Base-by-base conservation (phyloP, 2,888 invertebrate species). In the Yponomeuta plumbellus region DNA sequence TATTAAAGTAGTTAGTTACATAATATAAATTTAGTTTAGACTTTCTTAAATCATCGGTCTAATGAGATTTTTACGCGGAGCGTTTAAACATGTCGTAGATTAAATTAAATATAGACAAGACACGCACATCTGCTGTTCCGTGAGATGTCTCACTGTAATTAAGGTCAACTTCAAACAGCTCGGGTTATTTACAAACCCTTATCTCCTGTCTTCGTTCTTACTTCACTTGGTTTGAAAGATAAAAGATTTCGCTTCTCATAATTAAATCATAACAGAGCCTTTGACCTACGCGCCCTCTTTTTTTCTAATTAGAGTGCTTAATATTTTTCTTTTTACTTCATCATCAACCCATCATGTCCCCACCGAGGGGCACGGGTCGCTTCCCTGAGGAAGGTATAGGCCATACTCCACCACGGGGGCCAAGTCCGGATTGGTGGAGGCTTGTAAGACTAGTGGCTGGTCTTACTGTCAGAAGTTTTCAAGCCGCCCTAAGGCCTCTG, bases 71-170 rank as follows among this genome's bases (percentile, higher is more conserved):
- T 34, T 34, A 34, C 8, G 34, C 34, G 8, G 10, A 34, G 34
- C 34, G 34, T 34, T 34, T 34, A 34, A 34, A 34, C 5, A 52
- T 8, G 11, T 39, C 6, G 17, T 52, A 17, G 17, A 11, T 39
- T 52, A 52, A 52, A 52, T 59, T 39, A 62, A 34, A 62, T n/a
- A 62, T 62, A 62, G 34, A 23, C 11, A 23, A 10, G 26, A 62
- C 26, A 20, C 17, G 26, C 39, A 68, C 72, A 75, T 71, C 67
- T 74, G 70, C 61, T 69, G 70, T 72, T 76, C 70, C 68, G 75
- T 73, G 73, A 74, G 74, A 77, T 76, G 72, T 69, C 70, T 76
- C 72, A 72, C 71, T 69, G 74, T 76, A 79, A 83, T 81, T 81
- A 80, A 78, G 80, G 80, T 72, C 80, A 80, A 67, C 70, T 26